Percentiles rank a stretch among this genome's conserved stretches.
phyloP scores from a whole-genome alignment of 2,113 vertebrate species.

The Arizona elegans region DNA sequence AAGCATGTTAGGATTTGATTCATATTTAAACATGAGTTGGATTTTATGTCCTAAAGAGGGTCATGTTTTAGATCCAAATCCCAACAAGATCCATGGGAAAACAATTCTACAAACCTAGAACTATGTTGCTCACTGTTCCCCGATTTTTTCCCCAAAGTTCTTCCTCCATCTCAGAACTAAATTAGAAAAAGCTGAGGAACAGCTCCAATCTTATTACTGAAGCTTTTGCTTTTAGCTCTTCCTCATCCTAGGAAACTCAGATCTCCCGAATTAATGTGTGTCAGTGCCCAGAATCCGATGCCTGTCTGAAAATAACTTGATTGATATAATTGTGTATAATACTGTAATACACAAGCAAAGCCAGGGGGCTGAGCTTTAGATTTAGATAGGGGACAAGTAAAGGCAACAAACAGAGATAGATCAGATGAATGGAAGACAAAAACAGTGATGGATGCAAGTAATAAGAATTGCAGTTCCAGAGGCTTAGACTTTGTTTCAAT shows the following conservation, averaged over 20 bases:
- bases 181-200: background rate
- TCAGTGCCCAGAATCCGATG: too few species aligned
- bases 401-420: background rate
- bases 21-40: background rate
- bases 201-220: background rate
- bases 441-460: background rate
- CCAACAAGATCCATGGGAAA: background rate
- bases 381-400: background rate
- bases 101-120: background rate
- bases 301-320: background rate
- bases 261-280: too few species aligned
- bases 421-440: background rate
- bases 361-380: background rate
- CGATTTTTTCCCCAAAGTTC: background rate
- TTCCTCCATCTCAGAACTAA: background rate
- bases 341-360: background rate
- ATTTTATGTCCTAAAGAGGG: background rate
- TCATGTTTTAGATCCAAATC: background rate
- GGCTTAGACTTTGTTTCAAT: background rate
- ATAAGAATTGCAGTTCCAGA: background rate
- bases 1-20: background rate
- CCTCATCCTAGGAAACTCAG: background rate
- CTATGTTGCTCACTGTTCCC: background rate
- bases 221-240: background rate
- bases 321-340: background rate